Base-by-base conservation (phyloP, 2,888 invertebrate species). In the Noctua comes region DNA sequence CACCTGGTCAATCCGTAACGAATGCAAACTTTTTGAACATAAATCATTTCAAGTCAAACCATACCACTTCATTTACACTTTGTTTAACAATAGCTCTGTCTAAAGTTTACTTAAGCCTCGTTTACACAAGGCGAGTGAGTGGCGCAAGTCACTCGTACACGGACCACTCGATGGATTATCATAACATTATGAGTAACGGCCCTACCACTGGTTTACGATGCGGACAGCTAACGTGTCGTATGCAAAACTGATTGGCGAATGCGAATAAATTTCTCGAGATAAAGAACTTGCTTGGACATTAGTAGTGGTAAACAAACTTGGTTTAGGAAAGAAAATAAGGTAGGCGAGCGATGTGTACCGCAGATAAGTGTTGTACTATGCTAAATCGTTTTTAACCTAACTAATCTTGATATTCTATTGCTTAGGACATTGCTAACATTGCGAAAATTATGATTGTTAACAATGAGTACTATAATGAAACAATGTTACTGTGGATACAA, bases 161-260 rank as follows among this genome's bases (percentile, higher is more conserved):
- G 85, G 77, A 80, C 82, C 79, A 86, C 86, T 89, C 89, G 84
- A 88, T 85, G 88, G 88, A 90, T 90, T 90, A 90, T 90, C 90
- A 90, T 90, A 90, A 90, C 89, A 90, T 90, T 88, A 89, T 89
- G 90, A 89, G 86, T 89, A 89, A 89, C 90, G 89, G 90, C 87
- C 82, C 68, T 85, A 87, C 89, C 88, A 88, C 82, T 87, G 89
- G 89, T 89, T 89, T 89, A 89, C 90, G 88, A 85, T 78, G 84
- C 84, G 57, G 78, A 80, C 68, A 72, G 69, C 75, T 77, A 84
- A 86, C 88, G 88, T 89, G 89, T 89, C 87, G 88, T 89, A 89
- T 89, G 89, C 89, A 89, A 89, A 89, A 87, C 89, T 89, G 89
- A 89, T 89, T 89, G 89, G 89, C 76, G 83, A 87, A 66, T 73